Evolutionary conservation across 2,888 invertebrate species (phyloP).

Genomic region (Drosophila austrosaltans): DNA sequence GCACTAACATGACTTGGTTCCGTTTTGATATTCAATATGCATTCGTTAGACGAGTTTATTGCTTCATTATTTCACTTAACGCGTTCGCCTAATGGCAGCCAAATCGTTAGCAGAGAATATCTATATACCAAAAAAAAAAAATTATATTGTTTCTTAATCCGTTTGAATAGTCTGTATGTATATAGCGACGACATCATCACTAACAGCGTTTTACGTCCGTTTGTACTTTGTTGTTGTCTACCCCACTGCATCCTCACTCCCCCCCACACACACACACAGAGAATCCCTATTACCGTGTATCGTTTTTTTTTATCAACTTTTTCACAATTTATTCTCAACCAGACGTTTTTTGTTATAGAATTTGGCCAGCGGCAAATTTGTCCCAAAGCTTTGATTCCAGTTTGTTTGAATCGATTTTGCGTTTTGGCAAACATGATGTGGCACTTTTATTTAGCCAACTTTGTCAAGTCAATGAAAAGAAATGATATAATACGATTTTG

Average conservation of each 20-base stretch:
- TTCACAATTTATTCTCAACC: slow-evolving; percentile 17
- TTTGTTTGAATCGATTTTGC: slow-evolving; percentile 31
- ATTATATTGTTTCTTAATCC: slow-evolving; percentile 64
- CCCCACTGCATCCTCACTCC: neutral
- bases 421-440: slow-evolving; percentile 35
- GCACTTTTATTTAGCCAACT: slow-evolving; percentile 28
- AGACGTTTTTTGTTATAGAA: slow-evolving; percentile 23
- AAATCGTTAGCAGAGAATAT: slow-evolving; percentile 28
- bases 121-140: slow-evolving; percentile 13
- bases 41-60: slow-evolving; percentile 58
- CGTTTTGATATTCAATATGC: slow-evolving; percentile 65
- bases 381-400: slow-evolving; percentile 13
- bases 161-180: slow-evolving; percentile 35
- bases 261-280: slow-evolving; percentile 6
- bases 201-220: slow-evolving; percentile 17
- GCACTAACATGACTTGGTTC: slow-evolving; percentile 39
- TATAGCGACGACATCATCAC: slow-evolving; percentile 40
- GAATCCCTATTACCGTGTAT: slow-evolving; percentile 4
- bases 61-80: slow-evolving; percentile 59
- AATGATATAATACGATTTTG: slow-evolving; percentile 31
- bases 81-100: slow-evolving; percentile 57
- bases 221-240: slow-evolving; percentile 9
- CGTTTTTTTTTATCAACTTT: slow-evolving; percentile 21
- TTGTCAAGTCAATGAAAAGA: slow-evolving; percentile 5
- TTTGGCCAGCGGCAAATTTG: slow-evolving; percentile 28